Base-by-base conservation (phyloP, 2,888 invertebrate species). In the Heliothis peltigera region DNA sequence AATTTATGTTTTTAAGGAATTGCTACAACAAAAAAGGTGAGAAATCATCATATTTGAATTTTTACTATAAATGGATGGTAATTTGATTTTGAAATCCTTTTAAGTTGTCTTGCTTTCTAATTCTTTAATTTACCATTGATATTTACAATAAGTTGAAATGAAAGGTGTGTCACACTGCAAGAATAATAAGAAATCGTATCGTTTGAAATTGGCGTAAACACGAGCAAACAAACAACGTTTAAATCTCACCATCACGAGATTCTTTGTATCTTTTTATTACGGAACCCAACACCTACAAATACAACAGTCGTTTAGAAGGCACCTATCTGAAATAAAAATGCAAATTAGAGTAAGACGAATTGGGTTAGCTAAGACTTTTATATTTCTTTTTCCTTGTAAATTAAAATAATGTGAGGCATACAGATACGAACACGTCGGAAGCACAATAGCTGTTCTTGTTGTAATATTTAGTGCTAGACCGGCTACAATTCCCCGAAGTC, bases 401-500 rank as follows among this genome's bases (percentile, higher is more conserved):
- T 77, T 74, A 75, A 75, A 65, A 77, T 69, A 71, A 71, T 64
- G 57, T 49, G 52, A 59, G 21, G 15, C 65, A 53, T 49, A 64
- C 52, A 57, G 42, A 54, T 61, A 54, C 47, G 51, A 55, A 67
- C 69, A 67, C 55, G 72, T 75, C 53, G 43, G 67, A 19, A 72
- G 64, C 67, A 77, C 80, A 74, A 79, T 64, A 43, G 69, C 64
- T 66, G 66, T 67, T 64, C 69, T 63, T 74, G 63, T 69, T 79
- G 77, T 74, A 79, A 81, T 81, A 81, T 79, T 81, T 80, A 81
- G 68, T 67, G 64, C 67, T 68, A 70, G 52, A 62, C 70, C 53
- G 64, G 71, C 68, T 67, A 77, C 71, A 70, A 79, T 80, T 77
- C 80, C 79, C 81, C 39, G 47, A 69, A 75, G 79, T 74, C 71